phyloP scores from a whole-genome alignment of 1,140 invertebrate species.

The Leucophenga varia region DNA sequence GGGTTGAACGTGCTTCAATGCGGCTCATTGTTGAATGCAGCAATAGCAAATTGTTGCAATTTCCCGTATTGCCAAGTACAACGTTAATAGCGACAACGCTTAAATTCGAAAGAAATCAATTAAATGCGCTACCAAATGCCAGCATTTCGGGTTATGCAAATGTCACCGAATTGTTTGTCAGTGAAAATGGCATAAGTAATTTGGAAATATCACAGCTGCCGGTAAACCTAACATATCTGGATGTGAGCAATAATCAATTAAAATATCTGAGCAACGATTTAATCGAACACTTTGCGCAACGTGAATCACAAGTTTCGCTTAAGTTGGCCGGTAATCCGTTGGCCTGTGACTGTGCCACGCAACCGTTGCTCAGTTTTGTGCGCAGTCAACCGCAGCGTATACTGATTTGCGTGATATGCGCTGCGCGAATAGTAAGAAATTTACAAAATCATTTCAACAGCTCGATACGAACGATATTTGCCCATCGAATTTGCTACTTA shows the following conservation, averaged over 20 bases:
- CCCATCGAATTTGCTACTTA: slow-evolving; percentile 44
- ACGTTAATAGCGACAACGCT: slow-evolving; percentile 49
- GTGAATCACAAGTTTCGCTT: slow-evolving; percentile 45
- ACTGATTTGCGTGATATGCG: slow-evolving; percentile 49
- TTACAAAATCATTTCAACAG: slow-evolving; percentile 27
- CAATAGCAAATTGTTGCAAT: slow-evolving; percentile 33
- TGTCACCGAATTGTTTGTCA: slow-evolving; percentile 58
- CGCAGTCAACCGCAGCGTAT: slow-evolving; percentile 55
- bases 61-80: slow-evolving; percentile 44
- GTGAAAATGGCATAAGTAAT: slow-evolving; percentile 59
- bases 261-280: slow-evolving; percentile 47
- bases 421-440: slow-evolving; percentile 50
- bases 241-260: slow-evolving; percentile 61
- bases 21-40: slow-evolving; percentile 61
- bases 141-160: slow-evolving; percentile 47
- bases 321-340: slow-evolving; percentile 65
- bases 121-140: slow-evolving; percentile 54
- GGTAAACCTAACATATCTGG: slow-evolving; percentile 49
- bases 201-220: slow-evolving; percentile 46
- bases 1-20: slow-evolving; percentile 45
- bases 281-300: slow-evolving; percentile 44
- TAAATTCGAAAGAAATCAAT: slow-evolving; percentile 58
- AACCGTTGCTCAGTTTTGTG: slow-evolving; percentile 61
- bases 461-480: slow-evolving; percentile 61
- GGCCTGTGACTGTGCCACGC: slow-evolving; percentile 63